These are phyloP conservation scores for Drosophila emarginata DNA, from an alignment of 2,888 invertebrate genomes.

Conservation along the genomic window DNA sequence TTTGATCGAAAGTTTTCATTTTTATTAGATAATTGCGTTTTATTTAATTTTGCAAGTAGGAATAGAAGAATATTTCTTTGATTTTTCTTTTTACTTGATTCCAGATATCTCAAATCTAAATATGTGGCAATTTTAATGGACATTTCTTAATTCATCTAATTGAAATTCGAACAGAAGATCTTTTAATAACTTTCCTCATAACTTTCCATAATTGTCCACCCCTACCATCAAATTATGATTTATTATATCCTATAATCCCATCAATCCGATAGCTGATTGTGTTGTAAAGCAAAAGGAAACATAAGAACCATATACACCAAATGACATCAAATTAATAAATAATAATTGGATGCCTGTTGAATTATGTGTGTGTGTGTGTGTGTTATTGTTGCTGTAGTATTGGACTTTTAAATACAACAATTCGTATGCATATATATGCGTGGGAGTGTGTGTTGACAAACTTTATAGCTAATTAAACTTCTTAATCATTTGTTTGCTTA, in stretches of 20 bases:
- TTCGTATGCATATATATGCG: slow-evolving; percentile 2
- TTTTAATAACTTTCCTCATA: not conserved
- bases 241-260: not conserved
- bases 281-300: slow-evolving; percentile 38
- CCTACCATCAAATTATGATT: not conserved
- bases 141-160: no score
- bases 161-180: not conserved
- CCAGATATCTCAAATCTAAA: no score
- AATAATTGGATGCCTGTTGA: slow-evolving; percentile 34
- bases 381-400: slow-evolving; percentile 29
- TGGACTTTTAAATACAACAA: slow-evolving; percentile 47
- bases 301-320: slow-evolving; percentile 66
- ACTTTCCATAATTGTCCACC: not conserved
- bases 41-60: no score
- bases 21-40: no score
- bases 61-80: no score
- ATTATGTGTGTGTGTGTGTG: not conserved
- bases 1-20: no score
- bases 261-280: slow-evolving; percentile 28
- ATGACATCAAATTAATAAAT: slow-evolving; percentile 54
- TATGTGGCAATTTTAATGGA: no score
- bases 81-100: no score
- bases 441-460: slow-evolving; percentile 35
- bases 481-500: slow-evolving; percentile 31
- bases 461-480: slow-evolving; percentile 43